Evolutionary conservation across 53 echinoderm and acorn worm species (phyloP), one percentile per base, ranked within the genome.

Genomic region (Echinarachnius parma): DNA sequence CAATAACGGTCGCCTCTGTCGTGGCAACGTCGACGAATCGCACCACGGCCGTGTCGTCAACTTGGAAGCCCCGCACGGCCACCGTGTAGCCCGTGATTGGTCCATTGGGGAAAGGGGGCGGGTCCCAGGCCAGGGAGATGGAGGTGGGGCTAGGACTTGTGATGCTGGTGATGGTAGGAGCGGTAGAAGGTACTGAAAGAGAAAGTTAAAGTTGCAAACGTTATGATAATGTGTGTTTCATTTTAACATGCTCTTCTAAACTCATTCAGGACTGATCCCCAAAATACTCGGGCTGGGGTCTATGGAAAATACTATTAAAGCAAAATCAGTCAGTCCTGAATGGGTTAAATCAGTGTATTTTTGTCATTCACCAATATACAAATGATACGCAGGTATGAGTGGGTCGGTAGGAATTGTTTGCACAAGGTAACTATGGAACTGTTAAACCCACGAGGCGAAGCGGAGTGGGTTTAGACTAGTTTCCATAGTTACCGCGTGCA

Each of bases 101-200:
- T 23, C 96, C 96, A 46, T 82, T 90, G 24, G 85, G 77, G 47
- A 95, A 91, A 26, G 66, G 35, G 18, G 90, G 87, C 18, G 59
- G 75, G 36, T 75, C 56, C 95, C 95, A 95, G 24, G 78, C 36
- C 7, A 95, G 77, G 37, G 75, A 62, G 39, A 95, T 65, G 36
- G 87, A 83, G 23, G 84, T 67, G 5, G 84, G 77, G 59, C 87
- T 87, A 23, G 82, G 66, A 34, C 90, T 91, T 5, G 80, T 48
- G 31, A 91, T 77, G 24, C 69, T 81, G 27, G 82, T 82, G 36
- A 95, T 90, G 34, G 78, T 81, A 0, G 96, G 96, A 9, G 87
- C 55, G 26, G 78, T 81, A 8, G 81, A 58, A 1, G 96, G 96
- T 1, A 60, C 96, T 95, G 74, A 15, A 48, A 58, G 45, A 28